Base-by-base conservation (phyloP, 2,888 invertebrate genomes). In the Cantharis flavilabris region DNA sequence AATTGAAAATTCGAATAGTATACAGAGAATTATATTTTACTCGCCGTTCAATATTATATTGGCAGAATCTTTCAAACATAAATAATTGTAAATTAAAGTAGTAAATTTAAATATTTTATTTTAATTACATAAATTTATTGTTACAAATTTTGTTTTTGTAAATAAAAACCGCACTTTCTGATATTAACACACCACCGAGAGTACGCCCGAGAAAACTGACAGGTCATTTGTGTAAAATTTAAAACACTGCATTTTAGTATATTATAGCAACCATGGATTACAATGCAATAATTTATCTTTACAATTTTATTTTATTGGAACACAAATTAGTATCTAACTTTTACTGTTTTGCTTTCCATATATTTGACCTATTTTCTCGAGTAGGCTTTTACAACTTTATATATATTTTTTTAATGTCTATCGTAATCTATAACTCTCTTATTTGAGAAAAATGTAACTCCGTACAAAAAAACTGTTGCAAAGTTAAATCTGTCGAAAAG, bases 401-500 rank as follows among this genome's bases (percentile, higher is more conserved):
- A 49, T 49, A 49, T 49, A 49, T 49, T n/a, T 49, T 49, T 49
- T 49, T 49, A 49, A 49, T 49, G 49, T 49, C 49, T 49, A n/a
- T 67, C 23, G 26, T 26, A 67, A 67, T 67, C 65, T 67, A 67
- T 67, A 67, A 67, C 65, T 67, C 65, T 67, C 26, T 20, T 20
- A n/a, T 18, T 20, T 16, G 13, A 23, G 18, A 67, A 67, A 67
- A 67, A 67, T 23, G 65, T 23, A 67, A 67, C n/a, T 23, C n/a
- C 26, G 23, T 67, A 26, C 26, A 67, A 23, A 67, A 67, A 67
- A 67, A 67, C 65, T 67, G 65, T 23, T 67, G 65, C 65, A n/a
- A 67, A 26, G 65, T 67, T 67, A 67, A 67, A 67, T 67, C 65
- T 67, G 65, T 67, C 65, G 65, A 67, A 67, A 67, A 23, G 65